Percentiles rank a stretch among this genome's conserved stretches.
Conservation (phyloP, 2,797 vertebrate genomes). For the Anguilla marmorata region DNA sequence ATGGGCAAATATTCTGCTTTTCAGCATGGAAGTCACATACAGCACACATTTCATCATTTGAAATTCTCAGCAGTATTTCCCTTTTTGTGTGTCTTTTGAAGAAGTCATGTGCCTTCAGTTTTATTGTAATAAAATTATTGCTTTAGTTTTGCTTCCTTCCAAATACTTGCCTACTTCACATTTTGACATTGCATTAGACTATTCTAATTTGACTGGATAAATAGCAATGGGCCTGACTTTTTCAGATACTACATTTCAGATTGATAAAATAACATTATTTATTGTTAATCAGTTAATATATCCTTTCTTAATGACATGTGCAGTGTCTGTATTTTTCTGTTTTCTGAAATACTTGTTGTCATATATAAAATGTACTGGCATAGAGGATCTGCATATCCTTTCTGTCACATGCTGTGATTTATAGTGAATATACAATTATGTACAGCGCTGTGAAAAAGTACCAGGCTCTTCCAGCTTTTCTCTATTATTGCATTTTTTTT, state of each 20-base stretch:
- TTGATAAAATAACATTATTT: not conserved
- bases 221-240: not conserved
- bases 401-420: not conserved
- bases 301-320: not conserved
- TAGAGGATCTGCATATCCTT: not conserved
- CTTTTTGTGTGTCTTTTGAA: slow-evolving; percentile 5
- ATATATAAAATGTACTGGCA: not conserved
- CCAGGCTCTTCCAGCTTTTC: no score
- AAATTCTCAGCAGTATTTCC: not conserved
- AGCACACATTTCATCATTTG: not conserved
- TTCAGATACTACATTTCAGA: not conserved
- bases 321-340: not conserved
- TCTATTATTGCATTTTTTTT: no score
- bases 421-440: no score
- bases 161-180: not conserved
- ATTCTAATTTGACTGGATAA: not conserved
- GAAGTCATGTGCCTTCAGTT: not conserved
- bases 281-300: not conserved
- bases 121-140: not conserved
- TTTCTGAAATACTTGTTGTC: not conserved
- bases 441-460: no score
- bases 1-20: not conserved
- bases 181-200: not conserved
- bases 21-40: not conserved
- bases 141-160: not conserved